Conservation (phyloP, 2,113 vertebrate species). For the Taxidea taxus region DNA sequence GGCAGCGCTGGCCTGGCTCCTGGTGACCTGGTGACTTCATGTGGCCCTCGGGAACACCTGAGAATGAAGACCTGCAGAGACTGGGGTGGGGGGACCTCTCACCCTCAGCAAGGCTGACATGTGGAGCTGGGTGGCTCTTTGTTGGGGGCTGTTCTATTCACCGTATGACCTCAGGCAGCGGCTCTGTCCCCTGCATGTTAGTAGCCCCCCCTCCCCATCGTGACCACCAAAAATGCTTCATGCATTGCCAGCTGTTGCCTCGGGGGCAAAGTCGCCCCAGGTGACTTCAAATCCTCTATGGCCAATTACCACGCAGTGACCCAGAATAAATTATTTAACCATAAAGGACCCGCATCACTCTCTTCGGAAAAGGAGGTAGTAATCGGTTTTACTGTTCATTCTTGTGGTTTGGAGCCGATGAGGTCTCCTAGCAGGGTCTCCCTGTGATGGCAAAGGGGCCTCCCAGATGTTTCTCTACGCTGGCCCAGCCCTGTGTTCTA, state of each 20-base stretch:
- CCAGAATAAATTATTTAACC: no score
- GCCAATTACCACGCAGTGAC: background rate
- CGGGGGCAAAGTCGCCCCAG: no score
- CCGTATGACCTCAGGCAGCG: background rate
- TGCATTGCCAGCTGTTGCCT: background rate
- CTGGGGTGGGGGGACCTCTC: background rate
- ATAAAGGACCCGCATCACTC: accelerated
- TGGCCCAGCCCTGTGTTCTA: accelerated
- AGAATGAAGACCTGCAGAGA: background rate
- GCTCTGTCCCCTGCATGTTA: background rate
- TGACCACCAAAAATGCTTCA: background rate
- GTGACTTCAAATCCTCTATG: background rate
- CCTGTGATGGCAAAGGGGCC: accelerated
- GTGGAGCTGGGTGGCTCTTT: no score
- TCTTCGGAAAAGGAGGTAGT: background rate
- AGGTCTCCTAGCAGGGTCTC: background rate
- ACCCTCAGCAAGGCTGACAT: background rate
- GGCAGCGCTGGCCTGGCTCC: background rate
- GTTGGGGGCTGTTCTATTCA: background rate
- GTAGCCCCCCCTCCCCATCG: accelerated
- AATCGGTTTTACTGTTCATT: background rate
- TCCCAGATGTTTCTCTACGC: accelerated
- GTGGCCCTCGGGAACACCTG: accelerated
- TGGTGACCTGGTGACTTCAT: background rate
- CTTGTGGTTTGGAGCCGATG: no score